Evolutionary conservation across 1,140 invertebrate genomes (phyloP).

Genomic region (Venturia canescens): DNA sequence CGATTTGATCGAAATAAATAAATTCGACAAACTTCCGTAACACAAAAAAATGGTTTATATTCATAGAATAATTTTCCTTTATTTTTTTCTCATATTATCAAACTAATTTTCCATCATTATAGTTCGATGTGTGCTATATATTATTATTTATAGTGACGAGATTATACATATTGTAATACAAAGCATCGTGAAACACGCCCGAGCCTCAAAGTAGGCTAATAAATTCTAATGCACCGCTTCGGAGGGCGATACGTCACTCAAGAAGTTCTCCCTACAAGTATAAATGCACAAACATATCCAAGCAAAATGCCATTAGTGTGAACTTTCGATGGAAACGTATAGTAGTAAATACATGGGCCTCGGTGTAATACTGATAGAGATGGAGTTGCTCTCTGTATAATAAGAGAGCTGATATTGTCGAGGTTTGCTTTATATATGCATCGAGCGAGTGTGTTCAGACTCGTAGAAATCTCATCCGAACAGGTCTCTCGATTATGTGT

Average conservation of each 20-base stretch:
- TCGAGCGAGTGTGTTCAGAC: slow-evolving; percentile 6
- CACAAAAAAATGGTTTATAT: too few species aligned
- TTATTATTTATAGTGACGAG: slow-evolving; percentile 6
- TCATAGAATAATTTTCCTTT: too few species aligned
- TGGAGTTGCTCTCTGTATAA: neutral
- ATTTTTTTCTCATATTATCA: neutral
- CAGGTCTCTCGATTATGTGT: slow-evolving; percentile 44
- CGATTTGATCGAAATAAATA: too few species aligned
- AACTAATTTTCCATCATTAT: neutral
- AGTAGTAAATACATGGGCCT: slow-evolving; percentile 49
- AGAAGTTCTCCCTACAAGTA: neutral
- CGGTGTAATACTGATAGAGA: slow-evolving; percentile 41
- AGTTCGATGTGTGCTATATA: neutral
- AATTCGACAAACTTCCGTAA: too few species aligned
- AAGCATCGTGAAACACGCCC: slow-evolving; percentile 58
- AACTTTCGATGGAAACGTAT: slow-evolving; percentile 68
- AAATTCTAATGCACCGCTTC: slow-evolving; percentile 66
- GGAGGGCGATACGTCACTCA: slow-evolving; percentile 58
- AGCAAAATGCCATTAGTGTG: slow-evolving; percentile 72
- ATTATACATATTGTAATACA: slow-evolving; percentile 21
- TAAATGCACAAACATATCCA: slow-evolving; percentile 21
- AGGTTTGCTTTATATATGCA: slow-evolving; percentile 3
- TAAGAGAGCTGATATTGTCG: slow-evolving; percentile 21
- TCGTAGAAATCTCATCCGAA: slow-evolving; percentile 38
- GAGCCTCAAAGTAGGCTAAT: slow-evolving; percentile 63